These are phyloP conservation scores for Pangasius krempfi DNA, from an alignment of 2,797 vertebrate species.

Conservation along the genomic window DNA sequence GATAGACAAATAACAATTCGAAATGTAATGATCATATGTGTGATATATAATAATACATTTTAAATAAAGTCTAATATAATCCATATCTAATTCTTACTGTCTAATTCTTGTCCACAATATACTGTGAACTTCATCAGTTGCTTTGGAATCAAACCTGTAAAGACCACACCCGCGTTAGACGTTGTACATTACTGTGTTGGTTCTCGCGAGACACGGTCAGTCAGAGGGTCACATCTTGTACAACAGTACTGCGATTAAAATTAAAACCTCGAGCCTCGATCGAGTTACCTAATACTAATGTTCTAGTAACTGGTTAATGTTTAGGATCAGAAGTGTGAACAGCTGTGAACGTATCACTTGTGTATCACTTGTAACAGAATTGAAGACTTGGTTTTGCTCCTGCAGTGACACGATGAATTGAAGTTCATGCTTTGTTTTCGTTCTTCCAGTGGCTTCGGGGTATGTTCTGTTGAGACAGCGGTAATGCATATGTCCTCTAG, in stretches of 20 bases:
- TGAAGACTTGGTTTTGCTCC: slow-evolving; percentile 29
- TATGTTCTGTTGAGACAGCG: not conserved
- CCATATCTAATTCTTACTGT: slow-evolving; percentile 80
- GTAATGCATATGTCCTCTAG: slow-evolving; percentile 20
- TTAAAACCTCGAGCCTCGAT: not conserved
- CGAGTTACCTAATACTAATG: not conserved
- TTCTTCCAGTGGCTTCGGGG: slow-evolving; percentile 14
- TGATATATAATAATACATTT: slow-evolving; percentile 77
- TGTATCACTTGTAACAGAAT: slow-evolving; percentile 23
- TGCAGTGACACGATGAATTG: slow-evolving; percentile 1
- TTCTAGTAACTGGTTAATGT: slow-evolving; percentile 22
- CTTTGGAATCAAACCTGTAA: slow-evolving; percentile 43
- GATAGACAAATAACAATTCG: slow-evolving; percentile 81
- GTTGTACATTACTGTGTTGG: slow-evolving; percentile 13
- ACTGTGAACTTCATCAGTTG: slow-evolving; percentile 54
- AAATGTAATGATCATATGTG: slow-evolving; percentile 83
- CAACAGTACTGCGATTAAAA: not conserved
- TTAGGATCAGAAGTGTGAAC: slow-evolving; percentile 17
- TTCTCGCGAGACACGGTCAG: slow-evolving; percentile 22
- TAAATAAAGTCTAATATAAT: slow-evolving; percentile 88
- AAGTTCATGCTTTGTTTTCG: not conserved
- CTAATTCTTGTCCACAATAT: slow-evolving; percentile 62
- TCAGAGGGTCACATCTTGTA: slow-evolving; percentile 20
- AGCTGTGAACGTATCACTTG: slow-evolving; percentile 23
- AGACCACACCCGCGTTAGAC: slow-evolving; percentile 37